Base-by-base conservation (phyloP, 2,113 vertebrate genomes). In the Eulemur rufifrons region DNA sequence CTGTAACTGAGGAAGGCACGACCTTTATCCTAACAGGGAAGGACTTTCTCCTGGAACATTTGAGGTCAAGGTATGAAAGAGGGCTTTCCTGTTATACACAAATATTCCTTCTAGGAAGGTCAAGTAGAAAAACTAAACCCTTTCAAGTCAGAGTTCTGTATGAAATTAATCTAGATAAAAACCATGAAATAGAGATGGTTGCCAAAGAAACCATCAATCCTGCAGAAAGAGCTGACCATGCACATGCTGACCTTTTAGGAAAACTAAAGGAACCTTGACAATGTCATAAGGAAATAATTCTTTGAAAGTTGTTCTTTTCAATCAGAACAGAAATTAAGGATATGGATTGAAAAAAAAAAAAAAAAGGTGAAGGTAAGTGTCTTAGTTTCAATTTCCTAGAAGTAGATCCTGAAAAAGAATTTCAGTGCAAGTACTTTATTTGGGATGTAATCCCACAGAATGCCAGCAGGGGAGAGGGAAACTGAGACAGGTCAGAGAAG, bases 1-100 rank as follows among this genome's bases (percentile, higher is more conserved):
- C 85, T 95, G 17, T 88, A 54, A 85, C 27, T 71, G 64, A 93
- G 91, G 61, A 89, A 96, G 64, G 45, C 34, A 94, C 91, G 69
- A 95, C 94, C 54, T 95, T 91, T 87, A 69, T 68, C 89, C 42
- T 94, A 89, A 88, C 29, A 93, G 32, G 47, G 56, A 91, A 96
- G 37, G 34, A 0, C 21, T 94, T 89, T 68, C n/a, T 82, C 42
- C 37, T 90, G 11, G 50, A 90, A 50, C 73, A 80, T 34, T 59
- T 90, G 39, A 92, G 42, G 34, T 81, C 61, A 95, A 85, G 20
- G 6, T 45, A 71, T 74, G 37, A 94, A 12, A 96, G 12, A 61
- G 3, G 29, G 84, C n/a, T 74, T 91, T 20, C 37, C 25, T 47
- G 7, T 86, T 83, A 78, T 37, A 59, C 8, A 25, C 10, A 83